These are phyloP conservation scores for Drosophila borealis DNA, from an alignment of 2,888 invertebrate species.

Conservation along the genomic window DNA sequence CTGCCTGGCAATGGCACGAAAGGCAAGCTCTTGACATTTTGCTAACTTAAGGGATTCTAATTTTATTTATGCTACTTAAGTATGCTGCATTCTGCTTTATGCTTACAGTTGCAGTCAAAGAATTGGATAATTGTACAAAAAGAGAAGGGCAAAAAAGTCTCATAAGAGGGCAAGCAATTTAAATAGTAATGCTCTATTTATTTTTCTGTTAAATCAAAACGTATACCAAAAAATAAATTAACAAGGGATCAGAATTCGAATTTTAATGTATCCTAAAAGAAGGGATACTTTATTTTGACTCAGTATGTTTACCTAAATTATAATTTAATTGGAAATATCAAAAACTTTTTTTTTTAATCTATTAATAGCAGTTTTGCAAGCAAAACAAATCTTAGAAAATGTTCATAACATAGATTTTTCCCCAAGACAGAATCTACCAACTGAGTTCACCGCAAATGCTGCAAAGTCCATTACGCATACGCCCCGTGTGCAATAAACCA, in stretches of 20 bases:
- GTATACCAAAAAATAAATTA: too few relatives aligned
- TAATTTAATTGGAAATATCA: too few relatives aligned
- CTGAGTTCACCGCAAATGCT: neutral
- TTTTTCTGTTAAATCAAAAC: too few relatives aligned
- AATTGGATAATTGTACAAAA: neutral
- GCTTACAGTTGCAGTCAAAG: slow-evolving; percentile 1
- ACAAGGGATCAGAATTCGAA: too few relatives aligned
- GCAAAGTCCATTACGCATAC: slow-evolving; percentile 39
- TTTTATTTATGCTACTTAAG: slow-evolving; percentile 47
- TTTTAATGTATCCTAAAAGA: too few relatives aligned
- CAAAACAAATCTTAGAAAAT: neutral
- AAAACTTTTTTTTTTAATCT: too few relatives aligned
- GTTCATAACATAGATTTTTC: neutral
- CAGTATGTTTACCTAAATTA: too few relatives aligned
- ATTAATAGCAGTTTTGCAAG: too few relatives aligned
- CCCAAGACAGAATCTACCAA: neutral
- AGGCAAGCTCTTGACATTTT: slow-evolving; percentile 37
- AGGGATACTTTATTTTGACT: too few relatives aligned
- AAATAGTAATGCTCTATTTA: neutral
- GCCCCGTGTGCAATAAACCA: slow-evolving; percentile 1
- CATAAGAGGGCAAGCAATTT: neutral
- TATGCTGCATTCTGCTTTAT: slow-evolving; percentile 6
- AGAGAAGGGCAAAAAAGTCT: neutral
- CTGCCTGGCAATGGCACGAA: neutral
- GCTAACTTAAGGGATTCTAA: slow-evolving; percentile 41